phyloP scores from a whole-genome alignment of 2,113 vertebrate genomes.

The Falcunculus frontatus region DNA sequence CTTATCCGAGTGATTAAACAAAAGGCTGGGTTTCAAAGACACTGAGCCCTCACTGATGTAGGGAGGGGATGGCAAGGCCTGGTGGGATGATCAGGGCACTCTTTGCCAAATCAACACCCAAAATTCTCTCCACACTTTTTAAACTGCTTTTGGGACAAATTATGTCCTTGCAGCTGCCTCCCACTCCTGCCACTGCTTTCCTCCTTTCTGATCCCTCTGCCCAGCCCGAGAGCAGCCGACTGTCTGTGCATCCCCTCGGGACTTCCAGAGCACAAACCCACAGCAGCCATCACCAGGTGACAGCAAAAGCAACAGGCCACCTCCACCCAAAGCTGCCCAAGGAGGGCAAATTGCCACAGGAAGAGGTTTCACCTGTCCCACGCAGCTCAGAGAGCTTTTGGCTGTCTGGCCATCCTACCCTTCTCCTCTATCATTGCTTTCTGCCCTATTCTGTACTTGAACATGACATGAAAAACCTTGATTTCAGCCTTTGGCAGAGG shows the following conservation, averaged over 20 bases:
- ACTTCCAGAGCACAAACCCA: not conserved
- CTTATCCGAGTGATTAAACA: not conserved
- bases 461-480: not conserved
- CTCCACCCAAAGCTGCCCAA: not conserved
- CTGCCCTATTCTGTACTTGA: not conserved
- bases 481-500: not conserved
- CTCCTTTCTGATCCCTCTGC: not conserved
- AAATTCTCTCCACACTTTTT: not conserved
- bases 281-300: not conserved
- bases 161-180: not conserved
- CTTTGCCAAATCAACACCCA: not conserved
- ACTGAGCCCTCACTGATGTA: not conserved
- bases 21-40: not conserved
- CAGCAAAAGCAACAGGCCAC: not conserved
- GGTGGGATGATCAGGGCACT: not conserved
- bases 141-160: not conserved
- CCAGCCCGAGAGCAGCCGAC: not conserved
- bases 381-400: rapidly evolving
- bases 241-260: not conserved
- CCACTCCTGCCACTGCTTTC: not conserved
- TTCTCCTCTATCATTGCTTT: not conserved
- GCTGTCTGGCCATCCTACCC: not conserved
- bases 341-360: not conserved
- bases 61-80: not conserved
- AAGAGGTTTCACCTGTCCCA: not conserved